Base-by-base conservation (phyloP, 2,113 vertebrate genomes). In the human region DNA sequence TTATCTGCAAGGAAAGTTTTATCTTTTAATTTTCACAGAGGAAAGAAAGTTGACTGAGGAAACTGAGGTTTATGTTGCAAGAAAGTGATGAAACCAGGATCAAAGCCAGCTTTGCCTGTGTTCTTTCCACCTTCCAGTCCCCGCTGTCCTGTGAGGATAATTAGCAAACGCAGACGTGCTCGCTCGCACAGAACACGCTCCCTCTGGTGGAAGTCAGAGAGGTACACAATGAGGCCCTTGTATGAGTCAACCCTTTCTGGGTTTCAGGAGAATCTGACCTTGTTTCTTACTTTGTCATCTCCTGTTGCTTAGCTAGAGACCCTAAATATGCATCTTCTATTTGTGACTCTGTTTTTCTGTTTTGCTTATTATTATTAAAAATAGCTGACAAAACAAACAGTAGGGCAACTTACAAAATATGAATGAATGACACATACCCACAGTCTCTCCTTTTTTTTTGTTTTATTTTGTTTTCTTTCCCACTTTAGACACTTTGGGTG, bases 281-380 rank as follows among this genome's bases (percentile, higher is more conserved):
- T 38, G 20, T 27, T 73, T 35, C 23, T 79, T 70, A 27, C n/a
- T 72, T 48, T 91, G 87, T 83, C 80, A 75, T 92, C 48, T 88
- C 72, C 64, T 8, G 14, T 79, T 66, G 57, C 80, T 83, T 66
- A 90, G 64, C 38, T 64, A 93, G 90, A 88, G 80, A 87, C 27
- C 61, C 61, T 89, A 95, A 96, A 83, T 88, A 93, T 43, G 16
- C 50, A 85, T 81, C 88, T 94, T 81, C 83, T 93, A 83, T 52
- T 95, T 88, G 80, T 96, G 96, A 95, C 90, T 59, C 73, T 88
- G 59, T 92, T 92, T 96, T 93, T 92, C 97, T 94, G 45, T 97
- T 97, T 96, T 93, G 50, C n/a, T 90, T 76, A 87, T 97, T 94
- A 90, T 70, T 97, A 97, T 88, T 97, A 97, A 97, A 98, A 97